These are phyloP conservation scores for Astur gentilis DNA, from an alignment of 2,113 vertebrate genomes.

Conservation along the genomic window DNA sequence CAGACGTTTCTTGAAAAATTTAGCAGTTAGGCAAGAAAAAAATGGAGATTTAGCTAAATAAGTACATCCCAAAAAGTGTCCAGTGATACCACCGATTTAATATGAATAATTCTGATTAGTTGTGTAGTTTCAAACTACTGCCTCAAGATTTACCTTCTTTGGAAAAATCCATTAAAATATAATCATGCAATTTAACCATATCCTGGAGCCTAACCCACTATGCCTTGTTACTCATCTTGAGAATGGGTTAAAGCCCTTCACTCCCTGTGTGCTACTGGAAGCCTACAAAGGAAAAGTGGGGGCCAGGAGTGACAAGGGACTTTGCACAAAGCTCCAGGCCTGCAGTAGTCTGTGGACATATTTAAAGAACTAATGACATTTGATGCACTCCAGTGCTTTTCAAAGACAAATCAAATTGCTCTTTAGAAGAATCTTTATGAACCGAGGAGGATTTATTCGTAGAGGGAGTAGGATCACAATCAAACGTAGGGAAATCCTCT, in stretches of 20 bases:
- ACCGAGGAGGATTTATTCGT: not conserved
- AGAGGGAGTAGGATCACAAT: not conserved
- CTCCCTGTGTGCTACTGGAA: not conserved
- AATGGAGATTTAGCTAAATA: not conserved
- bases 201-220: not conserved
- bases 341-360: not conserved
- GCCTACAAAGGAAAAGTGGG: not conserved
- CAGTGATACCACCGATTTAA: not conserved
- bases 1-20: not conserved
- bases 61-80: not conserved
- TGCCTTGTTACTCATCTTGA: not conserved
- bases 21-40: not conserved
- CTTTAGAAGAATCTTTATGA: slow-evolving; percentile 5
- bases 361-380: slow-evolving; percentile 21
- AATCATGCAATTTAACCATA: not conserved
- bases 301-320: not conserved
- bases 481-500: not conserved
- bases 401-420: slow-evolving; percentile 33
- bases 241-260: not conserved
- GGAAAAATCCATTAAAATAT: not conserved
- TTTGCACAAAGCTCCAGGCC: not conserved
- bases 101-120: not conserved
- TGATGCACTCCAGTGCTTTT: slow-evolving; percentile 6
- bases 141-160: not conserved
- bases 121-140: not conserved